Evolutionary conservation across 1,140 invertebrate species (phyloP), one percentile per base, ranked within the genome.

Genomic region (Drosophila takahashii): DNA sequence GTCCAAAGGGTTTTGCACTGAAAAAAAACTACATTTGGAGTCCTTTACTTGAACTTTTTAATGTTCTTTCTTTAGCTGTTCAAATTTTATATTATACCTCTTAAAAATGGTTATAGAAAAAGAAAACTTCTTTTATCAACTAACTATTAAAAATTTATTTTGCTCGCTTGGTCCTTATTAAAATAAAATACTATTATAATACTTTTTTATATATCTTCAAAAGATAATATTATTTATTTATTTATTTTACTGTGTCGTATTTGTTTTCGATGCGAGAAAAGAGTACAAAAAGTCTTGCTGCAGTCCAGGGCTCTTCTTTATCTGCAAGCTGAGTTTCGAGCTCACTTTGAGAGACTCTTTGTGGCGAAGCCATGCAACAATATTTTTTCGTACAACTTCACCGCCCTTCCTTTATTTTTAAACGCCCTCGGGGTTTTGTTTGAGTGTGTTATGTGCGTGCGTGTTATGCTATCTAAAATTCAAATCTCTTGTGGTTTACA

Each of bases 401-500:
- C 64, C 47, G 5, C 44, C 62, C 59, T 66, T 57, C 70, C 60
- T 58, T 78, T 76, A 75, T 58, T 76, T 73, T 75, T 48, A 42
- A 9, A 37, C 36, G 50, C 59, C 54, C 48, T 10, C 44, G 4
- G 29, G 32, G 36, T n/a, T 62, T 52, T 44, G 15, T 78, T 41
- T 60, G 75, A 29, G 57, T 51, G 27, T 41, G 57, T 58, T 45
- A 16, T 54, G 60, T 65, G 54, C 47, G 59, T 50, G 56, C 62
- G 73, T 78, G 53, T 80, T 61, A 26, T 44, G 57, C 44, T 85
- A 85, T 85, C 81, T 85, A 66, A 86, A 85, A 85, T 85, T 85
- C 81, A 85, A 85, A 85, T 85, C 81, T 85, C 78, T 75, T 85
- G 81, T 59, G 80, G 80, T 66, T 85, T 72, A 73, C 77, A 84